Base-by-base conservation (phyloP, 2,797 vertebrate genomes). In the Hybognathus amarus region DNA sequence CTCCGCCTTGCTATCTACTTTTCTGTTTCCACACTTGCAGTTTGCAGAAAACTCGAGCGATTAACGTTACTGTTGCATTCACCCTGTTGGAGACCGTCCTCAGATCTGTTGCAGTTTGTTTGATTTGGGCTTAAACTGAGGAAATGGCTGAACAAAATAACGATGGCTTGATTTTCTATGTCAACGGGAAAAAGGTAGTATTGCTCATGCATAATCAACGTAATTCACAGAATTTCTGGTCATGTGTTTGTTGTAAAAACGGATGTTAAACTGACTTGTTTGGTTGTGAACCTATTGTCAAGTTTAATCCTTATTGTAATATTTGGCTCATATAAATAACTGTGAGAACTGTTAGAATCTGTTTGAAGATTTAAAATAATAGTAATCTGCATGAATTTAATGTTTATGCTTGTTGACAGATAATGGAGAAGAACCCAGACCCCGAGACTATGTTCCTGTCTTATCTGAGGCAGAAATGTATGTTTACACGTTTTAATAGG, bases 371-470 rank as follows among this genome's bases (percentile, higher is more conserved):
- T 27, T 6, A 17, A 70, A 18, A 27, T 17, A 15, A 47, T 15
- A 45, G 1, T 18, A 54, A 74, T 15, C 24, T 50, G 63, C 77
- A 79, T 50, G 22, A 20, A 17, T 7, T 77, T 4, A 40, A 33
- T 59, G 50, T 20, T 18, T 22, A n/a, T 66, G 6, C 6, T 38
- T 47, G 11, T 73, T 82, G 77, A 73, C 90, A 98, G 97, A 91
- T 98, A 33, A 87, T 90, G 7, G 96, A 96, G 89, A 87, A 91
- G 78, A 92, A 96, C 93, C 95, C 90, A 0, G 95, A 97, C 87
- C 96, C 96, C 18, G 97, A 98, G 73, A 94, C 93, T 6, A 95
- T 90, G 94, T 92, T 97, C 71, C 69, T 98, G 80, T 89, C 94
- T 50, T 97, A 96, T 83, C 91, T 97, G 87, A 92, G 97, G 82